These are phyloP conservation scores for Macroglossus sobrinus DNA, from an alignment of 2,113 vertebrate species.

Conservation along the genomic window DNA sequence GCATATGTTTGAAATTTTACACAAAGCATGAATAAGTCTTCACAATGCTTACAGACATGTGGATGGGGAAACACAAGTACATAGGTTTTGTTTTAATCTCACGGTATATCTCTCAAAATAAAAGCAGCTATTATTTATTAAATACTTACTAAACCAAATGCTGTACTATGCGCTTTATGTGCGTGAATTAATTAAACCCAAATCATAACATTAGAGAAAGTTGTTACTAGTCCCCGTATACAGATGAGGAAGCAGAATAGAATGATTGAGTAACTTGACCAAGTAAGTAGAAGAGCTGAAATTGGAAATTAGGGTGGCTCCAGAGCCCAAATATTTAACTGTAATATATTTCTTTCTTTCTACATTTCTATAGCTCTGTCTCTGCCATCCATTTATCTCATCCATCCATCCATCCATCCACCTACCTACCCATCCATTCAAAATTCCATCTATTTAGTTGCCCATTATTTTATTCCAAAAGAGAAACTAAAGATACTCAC, in stretches of 20 bases:
- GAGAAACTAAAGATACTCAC: neutral
- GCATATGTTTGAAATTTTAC: neutral
- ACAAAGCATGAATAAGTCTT: neutral
- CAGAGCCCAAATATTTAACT: neutral
- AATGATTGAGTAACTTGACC: neutral
- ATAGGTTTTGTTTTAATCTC: slow-evolving; percentile 8
- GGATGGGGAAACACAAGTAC: neutral
- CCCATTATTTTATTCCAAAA: neutral
- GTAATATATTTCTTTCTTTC: neutral
- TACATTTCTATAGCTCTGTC: neutral
- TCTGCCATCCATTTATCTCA: neutral
- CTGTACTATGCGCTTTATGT: neutral
- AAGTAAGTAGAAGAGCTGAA: neutral
- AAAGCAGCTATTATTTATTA: neutral
- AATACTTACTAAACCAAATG: neutral
- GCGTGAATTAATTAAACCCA: neutral
- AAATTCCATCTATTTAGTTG: neutral
- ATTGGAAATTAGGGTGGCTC: neutral
- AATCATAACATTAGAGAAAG: neutral
- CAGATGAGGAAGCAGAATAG: neutral
- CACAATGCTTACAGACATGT: neutral
- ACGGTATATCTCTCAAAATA: neutral
- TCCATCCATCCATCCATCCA: neutral
- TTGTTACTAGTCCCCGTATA: neutral
- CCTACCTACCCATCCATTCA: neutral